Conservation (phyloP, 1,140 invertebrate species). For the Zaprionus tsacasi region DNA sequence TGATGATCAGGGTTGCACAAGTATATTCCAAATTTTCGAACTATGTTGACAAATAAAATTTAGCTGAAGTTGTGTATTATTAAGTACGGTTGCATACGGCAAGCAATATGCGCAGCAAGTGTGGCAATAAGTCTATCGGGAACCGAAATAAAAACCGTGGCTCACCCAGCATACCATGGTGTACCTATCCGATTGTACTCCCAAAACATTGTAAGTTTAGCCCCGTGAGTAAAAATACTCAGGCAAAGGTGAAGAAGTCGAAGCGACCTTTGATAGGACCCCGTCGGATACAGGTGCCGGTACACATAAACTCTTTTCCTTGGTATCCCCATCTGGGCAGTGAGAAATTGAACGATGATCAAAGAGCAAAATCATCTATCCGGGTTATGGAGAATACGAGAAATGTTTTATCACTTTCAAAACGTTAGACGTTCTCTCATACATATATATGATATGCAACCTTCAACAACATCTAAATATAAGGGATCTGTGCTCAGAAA, state of each 20-base stretch:
- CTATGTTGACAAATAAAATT: conserved; percentile 54
- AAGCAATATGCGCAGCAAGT: conserved; percentile 45
- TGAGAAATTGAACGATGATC: no score
- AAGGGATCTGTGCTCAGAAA: no score
- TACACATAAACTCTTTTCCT: background rate
- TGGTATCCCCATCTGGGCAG: no score
- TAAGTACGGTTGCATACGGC: conserved; percentile 46
- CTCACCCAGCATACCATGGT: background rate
- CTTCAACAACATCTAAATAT: background rate
- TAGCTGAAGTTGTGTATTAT: conserved; percentile 65
- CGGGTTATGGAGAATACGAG: background rate
- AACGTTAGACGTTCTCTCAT: no score
- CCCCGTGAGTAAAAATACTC: background rate
- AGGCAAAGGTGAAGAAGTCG: background rate
- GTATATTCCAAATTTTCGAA: conserved; percentile 42
- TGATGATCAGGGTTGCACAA: conserved; percentile 17
- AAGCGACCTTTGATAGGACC: background rate
- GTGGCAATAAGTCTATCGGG: conserved; percentile 1
- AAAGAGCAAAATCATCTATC: background rate
- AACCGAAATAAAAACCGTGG: background rate
- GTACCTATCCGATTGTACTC: background rate
- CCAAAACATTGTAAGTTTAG: background rate
- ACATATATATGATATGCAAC: no score
- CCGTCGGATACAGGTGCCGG: background rate
- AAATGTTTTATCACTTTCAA: background rate